Evolutionary conservation across 1,140 invertebrate genomes (phyloP).

Genomic region (Drosophila melanica): DNA sequence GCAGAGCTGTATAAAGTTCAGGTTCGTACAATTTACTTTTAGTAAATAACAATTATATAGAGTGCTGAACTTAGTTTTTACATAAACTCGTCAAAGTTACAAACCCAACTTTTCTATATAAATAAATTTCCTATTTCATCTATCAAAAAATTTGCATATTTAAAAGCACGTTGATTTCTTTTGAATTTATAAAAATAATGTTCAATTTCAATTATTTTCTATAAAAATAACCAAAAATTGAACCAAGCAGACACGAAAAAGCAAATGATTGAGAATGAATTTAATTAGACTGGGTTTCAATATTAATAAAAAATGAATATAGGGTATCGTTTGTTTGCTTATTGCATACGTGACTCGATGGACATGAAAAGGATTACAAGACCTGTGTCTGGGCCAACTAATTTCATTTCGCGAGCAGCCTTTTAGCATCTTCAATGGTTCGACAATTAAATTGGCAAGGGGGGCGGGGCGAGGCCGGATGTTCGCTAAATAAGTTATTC

Average conservation of each 20-base stretch:
- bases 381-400: conserved; percentile 15
- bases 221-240: conserved; percentile 18
- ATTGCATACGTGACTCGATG: conserved; percentile 65
- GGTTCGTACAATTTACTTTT: too few species aligned
- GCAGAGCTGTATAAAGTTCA: too few species aligned
- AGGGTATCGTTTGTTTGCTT: conserved; percentile 29
- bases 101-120: too few species aligned
- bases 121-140: too few species aligned
- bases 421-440: conserved; percentile 10
- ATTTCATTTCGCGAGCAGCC: conserved; percentile 26
- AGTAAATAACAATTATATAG: too few species aligned
- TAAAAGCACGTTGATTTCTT: too few species aligned
- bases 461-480: neutral
- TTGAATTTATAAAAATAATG: neutral
- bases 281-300: conserved; percentile 30
- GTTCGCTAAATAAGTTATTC: conserved; percentile 65
- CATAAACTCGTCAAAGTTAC: too few species aligned
- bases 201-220: conserved; percentile 28
- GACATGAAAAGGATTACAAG: conserved; percentile 67
- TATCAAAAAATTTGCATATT: too few species aligned
- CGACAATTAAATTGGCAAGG: conserved; percentile 66
- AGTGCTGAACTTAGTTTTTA: too few species aligned
- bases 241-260: conserved; percentile 48
- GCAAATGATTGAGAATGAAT: conserved; percentile 18
- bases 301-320: conserved; percentile 44